These are phyloP conservation scores for Peromyscus aztecus DNA, from an alignment of 2,797 vertebrate species.

Conservation along the genomic window DNA sequence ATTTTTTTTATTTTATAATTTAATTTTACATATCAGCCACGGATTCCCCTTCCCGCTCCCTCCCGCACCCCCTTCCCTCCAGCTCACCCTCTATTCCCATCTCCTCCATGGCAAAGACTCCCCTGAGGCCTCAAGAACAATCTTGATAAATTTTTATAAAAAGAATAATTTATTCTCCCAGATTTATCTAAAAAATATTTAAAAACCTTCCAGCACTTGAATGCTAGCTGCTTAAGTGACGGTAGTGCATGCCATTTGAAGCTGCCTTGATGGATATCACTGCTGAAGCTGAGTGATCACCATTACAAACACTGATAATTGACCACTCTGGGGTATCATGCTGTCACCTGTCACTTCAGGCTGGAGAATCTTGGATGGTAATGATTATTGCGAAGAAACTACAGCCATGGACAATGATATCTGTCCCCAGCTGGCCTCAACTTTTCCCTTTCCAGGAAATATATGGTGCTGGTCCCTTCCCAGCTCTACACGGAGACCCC, in stretches of 20 bases:
- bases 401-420: background rate
- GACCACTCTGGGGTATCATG: background rate
- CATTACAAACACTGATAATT: background rate
- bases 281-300: background rate
- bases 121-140: background rate
- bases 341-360: background rate
- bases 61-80: no score
- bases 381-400: background rate
- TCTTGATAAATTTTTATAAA: background rate
- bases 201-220: background rate
- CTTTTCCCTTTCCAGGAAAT: constrained; percentile 67
- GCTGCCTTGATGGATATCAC: no score
- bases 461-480: constrained; percentile 75
- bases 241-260: background rate
- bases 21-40: no score
- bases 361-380: background rate
- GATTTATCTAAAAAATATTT: background rate
- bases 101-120: no score
- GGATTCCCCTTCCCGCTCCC: no score
- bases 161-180: background rate
- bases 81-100: no score
- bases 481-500: constrained; percentile 33
- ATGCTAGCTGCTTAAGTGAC: background rate
- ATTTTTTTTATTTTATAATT: no score
- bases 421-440: background rate